Base-by-base conservation (phyloP, 2,797 vertebrate species). In the Knipowitschia caucasica region DNA sequence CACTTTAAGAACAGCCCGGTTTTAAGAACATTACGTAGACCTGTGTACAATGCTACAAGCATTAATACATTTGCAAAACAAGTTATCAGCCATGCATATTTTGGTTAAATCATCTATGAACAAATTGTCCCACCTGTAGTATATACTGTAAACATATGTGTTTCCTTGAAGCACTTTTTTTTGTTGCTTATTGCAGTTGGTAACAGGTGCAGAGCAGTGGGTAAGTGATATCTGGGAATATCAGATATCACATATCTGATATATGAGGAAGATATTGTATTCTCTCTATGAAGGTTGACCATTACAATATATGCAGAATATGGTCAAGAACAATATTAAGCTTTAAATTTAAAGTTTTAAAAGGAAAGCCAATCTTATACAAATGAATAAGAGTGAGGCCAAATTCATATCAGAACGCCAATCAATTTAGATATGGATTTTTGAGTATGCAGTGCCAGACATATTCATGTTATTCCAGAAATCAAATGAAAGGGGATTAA, bases 1-100 rank as follows among this genome's bases (percentile, higher is more conserved):
- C 75, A 85, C 86, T 85, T 64, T 65, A 68, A 88, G 75, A 72
- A 91, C 76, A 78, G 63, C 74, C 59, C 55, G 71, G 83, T 45
- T 67, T 55, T 59, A 64, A 62, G 49, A 31, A 66, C 78, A 76
- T 49, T n/a, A n/a, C n/a, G n/a, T n/a, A n/a, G 63, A 67, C 73
- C 71, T 66, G 63, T 88, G 71, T 83, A 73, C 73, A 75, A 3
- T 11, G 12, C 5, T 31, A 23, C 24, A 25, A 26, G 33, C 11
- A 43, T 29, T 24, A 14, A 33, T 24, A 39, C 26, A 35, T 25
- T 11, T 36, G 17, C 25, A 53, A 43, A 7, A 18, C 7, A 9
- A 51, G 29, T 25, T 39, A 7, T 29, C 14, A 36, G 33, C 4
- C n/a, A 12, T 27, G 36, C n/a, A n/a, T n/a, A n/a, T n/a, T n/a